Percentiles rank a stretch among this genome's conserved stretches.
These are phyloP conservation scores for Piezodorus guildinii DNA, from an alignment of 1,140 invertebrate genomes.

Conservation along the genomic window DNA sequence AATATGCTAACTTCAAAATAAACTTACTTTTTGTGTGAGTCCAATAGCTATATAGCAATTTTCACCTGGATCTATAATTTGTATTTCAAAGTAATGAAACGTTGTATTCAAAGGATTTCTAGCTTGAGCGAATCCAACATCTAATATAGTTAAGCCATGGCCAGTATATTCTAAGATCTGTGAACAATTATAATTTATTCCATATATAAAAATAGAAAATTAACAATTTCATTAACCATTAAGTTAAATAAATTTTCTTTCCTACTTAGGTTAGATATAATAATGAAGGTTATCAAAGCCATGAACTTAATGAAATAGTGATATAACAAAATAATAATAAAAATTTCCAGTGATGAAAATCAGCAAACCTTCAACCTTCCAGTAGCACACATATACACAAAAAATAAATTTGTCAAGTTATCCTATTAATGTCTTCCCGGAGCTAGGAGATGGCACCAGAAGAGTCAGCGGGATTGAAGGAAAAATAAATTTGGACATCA, in stretches of 20 bases:
- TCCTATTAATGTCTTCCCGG: too few relatives aligned
- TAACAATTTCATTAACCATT: too few relatives aligned
- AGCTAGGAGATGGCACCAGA: too few relatives aligned
- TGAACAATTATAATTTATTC: slow-evolving; percentile 7
- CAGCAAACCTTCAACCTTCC: too few relatives aligned
- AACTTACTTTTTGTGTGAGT: slow-evolving; percentile 39
- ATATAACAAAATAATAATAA: too few relatives aligned
- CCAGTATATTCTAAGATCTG: slow-evolving; percentile 44
- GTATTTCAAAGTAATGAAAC: slow-evolving; percentile 48
- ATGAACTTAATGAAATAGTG: background rate
- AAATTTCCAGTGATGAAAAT: too few relatives aligned
- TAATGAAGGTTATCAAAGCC: background rate
- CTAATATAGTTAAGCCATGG: slow-evolving; percentile 42
- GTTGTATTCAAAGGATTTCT: slow-evolving; percentile 40
- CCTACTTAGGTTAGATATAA: background rate
- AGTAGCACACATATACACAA: too few relatives aligned
- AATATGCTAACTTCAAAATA: too few relatives aligned
- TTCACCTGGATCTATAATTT: slow-evolving; percentile 46
- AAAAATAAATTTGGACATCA: too few relatives aligned
- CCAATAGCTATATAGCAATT: slow-evolving; percentile 48
- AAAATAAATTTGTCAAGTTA: too few relatives aligned
- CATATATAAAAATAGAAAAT: background rate
- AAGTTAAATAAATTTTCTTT: background rate
- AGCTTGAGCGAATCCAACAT: slow-evolving; percentile 47
- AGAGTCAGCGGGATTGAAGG: too few relatives aligned